Evolutionary conservation across 2,113 vertebrate genomes (phyloP).

Genomic region (Actinemys pallida): DNA sequence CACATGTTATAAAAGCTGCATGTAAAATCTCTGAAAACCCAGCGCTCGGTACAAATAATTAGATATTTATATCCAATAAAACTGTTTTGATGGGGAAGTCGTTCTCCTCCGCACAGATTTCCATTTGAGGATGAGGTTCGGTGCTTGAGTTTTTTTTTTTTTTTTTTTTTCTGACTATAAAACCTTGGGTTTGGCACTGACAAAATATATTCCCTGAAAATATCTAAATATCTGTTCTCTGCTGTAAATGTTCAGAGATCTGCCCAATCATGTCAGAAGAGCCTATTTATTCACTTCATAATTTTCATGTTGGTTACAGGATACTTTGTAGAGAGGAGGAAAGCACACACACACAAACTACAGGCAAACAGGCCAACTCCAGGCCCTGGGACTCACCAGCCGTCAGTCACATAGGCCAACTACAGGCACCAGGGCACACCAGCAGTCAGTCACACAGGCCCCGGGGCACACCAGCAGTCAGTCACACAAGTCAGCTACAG

Average conservation of each 20-base stretch:
- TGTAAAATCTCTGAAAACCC: constrained; percentile 72
- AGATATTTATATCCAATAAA: constrained; percentile 83
- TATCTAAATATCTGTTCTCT: constrained; percentile 68
- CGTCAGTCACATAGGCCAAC: background rate
- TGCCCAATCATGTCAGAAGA: constrained; percentile 67
- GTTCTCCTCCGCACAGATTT: constrained; percentile 64
- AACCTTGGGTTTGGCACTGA: constrained; percentile 70
- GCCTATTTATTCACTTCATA: constrained; percentile 32
- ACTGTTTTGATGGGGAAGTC: constrained; percentile 81
- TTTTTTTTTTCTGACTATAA: constrained; percentile 76
- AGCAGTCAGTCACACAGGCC: background rate
- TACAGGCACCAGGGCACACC: background rate
- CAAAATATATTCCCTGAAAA: constrained; percentile 67
- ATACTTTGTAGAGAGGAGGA: background rate
- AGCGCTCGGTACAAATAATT: constrained; percentile 72
- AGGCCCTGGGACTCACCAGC: background rate
- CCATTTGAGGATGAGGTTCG: constrained; percentile 75
- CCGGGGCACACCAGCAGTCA: rapidly evolving
- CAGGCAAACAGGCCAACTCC: background rate
- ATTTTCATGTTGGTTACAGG: constrained; percentile 38
- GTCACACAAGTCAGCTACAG: background rate
- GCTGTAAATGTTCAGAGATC: constrained; percentile 47
- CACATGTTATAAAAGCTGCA: constrained; percentile 70
- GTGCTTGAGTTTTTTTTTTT: constrained; percentile 57
- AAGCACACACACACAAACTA: background rate